phyloP scores from a whole-genome alignment of 1,140 invertebrate species.

The Drosophila suzukii region DNA sequence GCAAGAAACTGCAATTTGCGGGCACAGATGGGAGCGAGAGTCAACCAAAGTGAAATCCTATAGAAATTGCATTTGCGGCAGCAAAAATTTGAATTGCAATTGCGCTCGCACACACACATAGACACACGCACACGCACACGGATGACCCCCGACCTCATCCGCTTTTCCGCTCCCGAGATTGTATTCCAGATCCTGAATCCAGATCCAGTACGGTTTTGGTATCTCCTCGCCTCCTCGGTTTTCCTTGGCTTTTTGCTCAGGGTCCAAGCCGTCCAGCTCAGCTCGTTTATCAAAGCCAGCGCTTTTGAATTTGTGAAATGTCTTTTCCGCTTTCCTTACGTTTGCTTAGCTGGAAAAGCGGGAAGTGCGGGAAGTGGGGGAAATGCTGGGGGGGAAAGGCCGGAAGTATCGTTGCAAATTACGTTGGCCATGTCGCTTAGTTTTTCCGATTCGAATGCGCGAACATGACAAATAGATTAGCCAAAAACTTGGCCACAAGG shows the following conservation, averaged over 20 bases:
- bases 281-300: slow-evolving; percentile 78
- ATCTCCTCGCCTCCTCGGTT: not conserved
- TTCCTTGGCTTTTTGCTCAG: slow-evolving; percentile 21
- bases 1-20: slow-evolving; percentile 51
- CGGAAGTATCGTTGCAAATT: slow-evolving; percentile 74
- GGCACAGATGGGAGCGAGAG: slow-evolving; percentile 42
- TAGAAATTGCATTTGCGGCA: slow-evolving; percentile 79
- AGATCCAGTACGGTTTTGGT: not conserved
- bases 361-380: not conserved
- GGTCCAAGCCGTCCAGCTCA: slow-evolving; percentile 40
- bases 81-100: slow-evolving; percentile 78
- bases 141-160: not conserved
- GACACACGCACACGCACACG: not conserved
- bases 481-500: slow-evolving; percentile 47
- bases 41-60: slow-evolving; percentile 61
- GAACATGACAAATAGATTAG: slow-evolving; percentile 81
- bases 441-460: slow-evolving; percentile 64
- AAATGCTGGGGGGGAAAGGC: not conserved
- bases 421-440: slow-evolving; percentile 68
- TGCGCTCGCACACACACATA: slow-evolving; percentile 34
- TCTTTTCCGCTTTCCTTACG: slow-evolving; percentile 59
- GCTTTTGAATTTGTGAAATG: slow-evolving; percentile 79
- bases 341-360: not conserved
- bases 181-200: not conserved
- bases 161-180: not conserved